Evolutionary conservation across 2,888 invertebrate species (phyloP).

Genomic region (Drosophila nr. medialis): DNA sequence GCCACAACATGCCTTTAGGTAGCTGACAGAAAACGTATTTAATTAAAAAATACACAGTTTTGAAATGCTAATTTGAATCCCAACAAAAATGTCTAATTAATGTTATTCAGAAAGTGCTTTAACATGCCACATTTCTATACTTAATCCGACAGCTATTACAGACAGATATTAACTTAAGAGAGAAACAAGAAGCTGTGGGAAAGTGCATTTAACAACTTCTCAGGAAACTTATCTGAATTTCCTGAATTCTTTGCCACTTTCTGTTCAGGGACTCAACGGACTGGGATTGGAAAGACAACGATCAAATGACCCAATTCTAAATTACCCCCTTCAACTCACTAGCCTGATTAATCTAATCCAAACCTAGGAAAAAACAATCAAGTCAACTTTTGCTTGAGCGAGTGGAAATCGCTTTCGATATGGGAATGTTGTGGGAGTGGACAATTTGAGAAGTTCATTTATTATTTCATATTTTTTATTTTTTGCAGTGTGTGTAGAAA

Average conservation of each 20-base stretch:
- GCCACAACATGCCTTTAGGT: not conserved
- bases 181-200: not conserved
- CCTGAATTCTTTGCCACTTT: not conserved
- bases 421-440: slow-evolving; percentile 31
- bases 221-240: not conserved
- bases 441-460: slow-evolving; percentile 21
- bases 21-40: not conserved
- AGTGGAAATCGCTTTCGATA: not conserved
- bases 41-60: not conserved
- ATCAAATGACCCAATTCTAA: not conserved
- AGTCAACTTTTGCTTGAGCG: not conserved
- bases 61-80: not conserved
- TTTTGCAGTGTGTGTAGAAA: not conserved
- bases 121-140: not conserved
- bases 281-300: not conserved
- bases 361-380: not conserved
- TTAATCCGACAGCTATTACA: not conserved
- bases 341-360: not conserved
- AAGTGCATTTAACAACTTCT: not conserved
- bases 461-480: slow-evolving; percentile 17
- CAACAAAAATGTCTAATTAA: no score
- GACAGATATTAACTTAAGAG: not conserved
- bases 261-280: no score
- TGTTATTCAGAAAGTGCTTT: not conserved
- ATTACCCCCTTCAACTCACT: not conserved